phyloP scores from a whole-genome alignment of 1,140 invertebrate genomes.

The Apis mellifera region DNA sequence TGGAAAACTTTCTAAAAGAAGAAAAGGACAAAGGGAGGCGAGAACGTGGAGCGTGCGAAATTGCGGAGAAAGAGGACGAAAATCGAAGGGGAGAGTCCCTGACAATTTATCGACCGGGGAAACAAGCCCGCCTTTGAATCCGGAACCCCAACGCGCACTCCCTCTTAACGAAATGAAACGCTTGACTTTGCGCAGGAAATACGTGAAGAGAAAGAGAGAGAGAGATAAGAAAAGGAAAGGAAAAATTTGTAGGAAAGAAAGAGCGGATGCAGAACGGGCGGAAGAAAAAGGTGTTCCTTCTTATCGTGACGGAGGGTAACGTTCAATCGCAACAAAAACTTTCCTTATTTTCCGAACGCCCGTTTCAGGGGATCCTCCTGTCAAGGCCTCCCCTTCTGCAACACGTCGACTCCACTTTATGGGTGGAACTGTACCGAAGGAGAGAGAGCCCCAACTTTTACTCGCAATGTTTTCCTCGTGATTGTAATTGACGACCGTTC shows the following conservation, averaged over 20 bases:
- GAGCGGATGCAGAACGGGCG: background rate
- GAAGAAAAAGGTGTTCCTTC: conserved; percentile 34
- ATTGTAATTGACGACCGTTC: background rate
- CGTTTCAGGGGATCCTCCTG: background rate
- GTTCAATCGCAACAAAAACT: conserved; percentile 58
- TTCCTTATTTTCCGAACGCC: conserved; percentile 58
- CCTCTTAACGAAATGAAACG: conserved; percentile 62
- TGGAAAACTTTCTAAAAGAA: no score
- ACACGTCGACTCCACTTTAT: conserved; percentile 49
- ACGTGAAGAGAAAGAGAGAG: no score
- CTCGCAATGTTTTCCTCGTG: background rate
- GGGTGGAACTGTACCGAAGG: background rate
- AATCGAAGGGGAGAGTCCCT: conserved; percentile 23
- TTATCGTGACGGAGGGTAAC: conserved; percentile 50
- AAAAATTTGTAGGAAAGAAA: background rate
- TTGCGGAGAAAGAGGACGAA: background rate
- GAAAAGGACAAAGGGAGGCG: background rate
- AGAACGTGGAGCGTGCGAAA: background rate
- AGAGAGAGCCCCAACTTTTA: background rate
- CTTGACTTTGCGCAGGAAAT: conserved; percentile 41
- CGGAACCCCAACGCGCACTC: conserved; percentile 46
- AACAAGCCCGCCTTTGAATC: conserved; percentile 57
- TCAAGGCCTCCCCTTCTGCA: background rate
- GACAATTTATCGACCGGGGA: conserved; percentile 55
- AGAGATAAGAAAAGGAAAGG: conserved; percentile 4